Conservation (phyloP, 2,797 vertebrate genomes). For the Anisognathus igniventris region DNA sequence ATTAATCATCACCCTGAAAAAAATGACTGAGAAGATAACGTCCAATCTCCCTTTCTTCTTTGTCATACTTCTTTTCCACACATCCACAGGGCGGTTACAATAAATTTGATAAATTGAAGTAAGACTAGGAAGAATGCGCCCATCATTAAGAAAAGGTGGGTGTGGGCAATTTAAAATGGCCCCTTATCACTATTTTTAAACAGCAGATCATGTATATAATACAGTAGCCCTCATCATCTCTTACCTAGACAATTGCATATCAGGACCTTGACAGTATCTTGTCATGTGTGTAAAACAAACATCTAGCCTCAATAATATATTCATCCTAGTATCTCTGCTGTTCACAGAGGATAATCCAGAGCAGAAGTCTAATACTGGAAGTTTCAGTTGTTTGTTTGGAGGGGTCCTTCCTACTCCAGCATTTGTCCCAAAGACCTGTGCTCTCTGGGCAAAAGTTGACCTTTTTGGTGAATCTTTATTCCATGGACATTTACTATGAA, state of each 20-base stretch:
- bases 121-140: background rate
- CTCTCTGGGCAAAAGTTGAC: background rate
- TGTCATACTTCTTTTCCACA: background rate
- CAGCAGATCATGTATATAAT: background rate
- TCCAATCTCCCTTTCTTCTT: background rate
- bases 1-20: background rate
- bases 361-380: background rate
- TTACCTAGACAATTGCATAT: background rate
- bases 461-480: background rate
- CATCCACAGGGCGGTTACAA: fast-evolving
- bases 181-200: background rate
- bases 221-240: background rate
- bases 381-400: background rate
- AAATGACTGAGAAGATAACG: background rate
- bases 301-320: background rate
- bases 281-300: background rate
- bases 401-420: background rate
- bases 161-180: background rate
- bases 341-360: background rate
- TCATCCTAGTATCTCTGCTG: background rate
- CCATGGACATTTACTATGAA: background rate
- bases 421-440: background rate
- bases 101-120: background rate
- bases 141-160: background rate
- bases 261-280: background rate